These are phyloP conservation scores for Stercorarius parasiticus DNA, from an alignment of 2,113 vertebrate genomes.

Conservation along the genomic window DNA sequence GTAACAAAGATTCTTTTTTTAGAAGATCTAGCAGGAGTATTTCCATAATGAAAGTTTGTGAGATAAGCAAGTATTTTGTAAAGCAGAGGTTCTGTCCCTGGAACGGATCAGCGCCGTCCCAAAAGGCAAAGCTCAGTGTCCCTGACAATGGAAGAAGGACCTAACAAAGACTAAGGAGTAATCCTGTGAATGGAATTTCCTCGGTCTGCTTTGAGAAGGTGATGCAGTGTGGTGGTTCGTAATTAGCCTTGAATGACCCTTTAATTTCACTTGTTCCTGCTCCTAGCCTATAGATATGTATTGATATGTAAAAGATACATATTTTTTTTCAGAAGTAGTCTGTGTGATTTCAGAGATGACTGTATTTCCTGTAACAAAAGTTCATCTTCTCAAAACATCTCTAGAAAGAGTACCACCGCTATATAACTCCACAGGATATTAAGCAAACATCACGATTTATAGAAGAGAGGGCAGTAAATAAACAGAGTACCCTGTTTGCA, in stretches of 20 bases:
- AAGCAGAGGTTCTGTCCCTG: background rate
- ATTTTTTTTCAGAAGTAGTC: background rate
- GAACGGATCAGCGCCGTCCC: background rate
- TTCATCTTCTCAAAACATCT: background rate
- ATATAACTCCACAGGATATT: background rate
- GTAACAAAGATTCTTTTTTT: background rate
- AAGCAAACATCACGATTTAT: background rate
- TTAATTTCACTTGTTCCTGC: background rate
- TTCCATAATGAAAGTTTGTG: background rate
- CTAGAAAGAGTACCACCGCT: background rate
- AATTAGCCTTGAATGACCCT: background rate
- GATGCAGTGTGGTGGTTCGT: background rate
- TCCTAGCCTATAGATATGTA: background rate
- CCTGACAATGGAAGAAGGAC: background rate
- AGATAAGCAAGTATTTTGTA: background rate
- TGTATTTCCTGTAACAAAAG: background rate
- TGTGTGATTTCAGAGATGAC: background rate
- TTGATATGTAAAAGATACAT: background rate
- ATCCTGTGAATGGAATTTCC: background rate
- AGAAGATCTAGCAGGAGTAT: background rate
- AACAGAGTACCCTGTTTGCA: background rate
- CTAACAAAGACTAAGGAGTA: background rate
- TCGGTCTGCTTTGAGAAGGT: background rate
- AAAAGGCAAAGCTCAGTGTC: background rate
- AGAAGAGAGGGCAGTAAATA: background rate